Conservation (phyloP, 2,113 vertebrate genomes). For the Gadus macrocephalus region DNA sequence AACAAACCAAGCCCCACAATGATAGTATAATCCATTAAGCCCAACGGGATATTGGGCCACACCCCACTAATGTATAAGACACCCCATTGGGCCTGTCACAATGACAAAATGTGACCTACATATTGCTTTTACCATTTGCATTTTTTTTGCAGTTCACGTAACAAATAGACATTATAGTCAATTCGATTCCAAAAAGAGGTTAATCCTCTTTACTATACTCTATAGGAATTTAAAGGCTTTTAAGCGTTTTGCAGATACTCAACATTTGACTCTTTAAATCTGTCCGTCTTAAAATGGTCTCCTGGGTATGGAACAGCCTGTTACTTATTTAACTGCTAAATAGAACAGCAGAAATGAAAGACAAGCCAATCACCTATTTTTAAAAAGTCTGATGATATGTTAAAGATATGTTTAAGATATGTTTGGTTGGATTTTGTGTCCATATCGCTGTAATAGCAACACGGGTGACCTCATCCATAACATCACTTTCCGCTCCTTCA, state of each 20-base stretch:
- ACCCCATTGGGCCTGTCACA: conserved; percentile 7
- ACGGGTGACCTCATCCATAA: too few species aligned
- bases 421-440: too few species aligned
- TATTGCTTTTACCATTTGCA: conserved; percentile 44
- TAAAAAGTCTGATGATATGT: too few species aligned
- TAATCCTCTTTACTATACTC: conserved; percentile 57
- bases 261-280: conserved; percentile 42
- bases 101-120: conserved; percentile 39
- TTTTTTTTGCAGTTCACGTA: conserved; percentile 22
- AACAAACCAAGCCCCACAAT: conserved; percentile 9
- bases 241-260: not conserved
- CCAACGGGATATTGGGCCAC: conserved; percentile 25
- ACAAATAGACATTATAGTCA: conserved; percentile 9
- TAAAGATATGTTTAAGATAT: too few species aligned
- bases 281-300: conserved; percentile 41
- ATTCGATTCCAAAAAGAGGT: conserved; percentile 47
- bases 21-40: conserved; percentile 45
- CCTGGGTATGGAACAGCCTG: conserved; percentile 1
- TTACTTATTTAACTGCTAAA: too few species aligned
- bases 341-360: too few species aligned
- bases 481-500: too few species aligned
- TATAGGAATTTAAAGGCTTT: conserved; percentile 59
- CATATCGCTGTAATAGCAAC: too few species aligned
- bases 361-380: too few species aligned
- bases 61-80: not conserved